phyloP scores from a whole-genome alignment of 2,113 vertebrate species.

The Gallinago undulata region DNA sequence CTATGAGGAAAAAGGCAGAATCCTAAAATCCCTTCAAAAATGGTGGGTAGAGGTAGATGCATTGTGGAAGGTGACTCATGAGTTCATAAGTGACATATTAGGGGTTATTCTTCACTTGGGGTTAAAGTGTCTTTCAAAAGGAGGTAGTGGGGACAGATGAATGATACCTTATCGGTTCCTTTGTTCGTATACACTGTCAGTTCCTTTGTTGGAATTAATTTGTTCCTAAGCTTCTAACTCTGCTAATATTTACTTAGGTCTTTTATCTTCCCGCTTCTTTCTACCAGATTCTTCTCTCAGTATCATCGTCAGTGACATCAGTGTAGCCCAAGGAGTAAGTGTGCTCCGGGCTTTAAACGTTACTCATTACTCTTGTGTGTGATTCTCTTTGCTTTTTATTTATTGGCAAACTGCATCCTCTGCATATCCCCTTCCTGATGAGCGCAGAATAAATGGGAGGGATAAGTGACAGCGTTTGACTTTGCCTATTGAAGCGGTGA shows the following conservation, averaged over 20 bases:
- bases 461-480: slow-evolving; percentile 23
- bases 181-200: not conserved
- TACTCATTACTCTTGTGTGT: not conserved
- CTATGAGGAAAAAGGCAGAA: not conserved
- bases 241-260: not conserved
- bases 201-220: not conserved
- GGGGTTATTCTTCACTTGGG: not conserved
- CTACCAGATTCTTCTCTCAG: not conserved
- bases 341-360: not conserved
- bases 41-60: not conserved
- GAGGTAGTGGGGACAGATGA: not conserved
- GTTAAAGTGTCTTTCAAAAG: not conserved
- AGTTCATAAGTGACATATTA: not conserved
- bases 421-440: not conserved
- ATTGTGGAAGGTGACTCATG: not conserved
- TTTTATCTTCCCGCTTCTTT: not conserved
- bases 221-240: not conserved
- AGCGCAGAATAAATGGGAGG: not conserved
- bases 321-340: not conserved
- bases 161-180: not conserved
- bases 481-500: slow-evolving; percentile 12
- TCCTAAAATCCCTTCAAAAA: not conserved
- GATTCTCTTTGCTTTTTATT: not conserved
- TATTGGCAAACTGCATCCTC: not conserved
- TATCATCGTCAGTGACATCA: not conserved